These are phyloP conservation scores for Arctopsyche grandis DNA, from an alignment of 1,140 invertebrate genomes.

Conservation along the genomic window DNA sequence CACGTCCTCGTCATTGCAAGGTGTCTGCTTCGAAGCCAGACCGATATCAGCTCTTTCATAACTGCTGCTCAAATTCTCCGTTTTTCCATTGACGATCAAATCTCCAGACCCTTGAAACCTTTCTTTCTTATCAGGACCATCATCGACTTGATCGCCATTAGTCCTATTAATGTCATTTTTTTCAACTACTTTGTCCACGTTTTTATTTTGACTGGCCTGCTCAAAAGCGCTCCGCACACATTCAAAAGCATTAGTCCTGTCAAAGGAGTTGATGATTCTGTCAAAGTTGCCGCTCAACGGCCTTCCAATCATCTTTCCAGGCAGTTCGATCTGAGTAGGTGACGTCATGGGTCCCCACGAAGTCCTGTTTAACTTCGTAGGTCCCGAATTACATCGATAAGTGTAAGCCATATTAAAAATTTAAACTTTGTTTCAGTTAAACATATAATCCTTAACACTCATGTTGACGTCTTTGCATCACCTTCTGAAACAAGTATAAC, in stretches of 20 bases:
- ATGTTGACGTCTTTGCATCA: background rate
- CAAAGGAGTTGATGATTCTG: slow-evolving; percentile 66
- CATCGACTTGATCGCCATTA: background rate
- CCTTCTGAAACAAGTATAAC: slow-evolving; percentile 1
- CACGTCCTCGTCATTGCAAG: slow-evolving; percentile 74
- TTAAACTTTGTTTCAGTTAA: background rate
- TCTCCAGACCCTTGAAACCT: slow-evolving; percentile 59
- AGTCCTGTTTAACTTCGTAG: slow-evolving; percentile 71
- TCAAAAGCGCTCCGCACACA: slow-evolving; percentile 62
- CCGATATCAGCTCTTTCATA: slow-evolving; percentile 69
- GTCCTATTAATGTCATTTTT: slow-evolving; percentile 1
- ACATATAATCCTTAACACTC: background rate
- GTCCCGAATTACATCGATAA: slow-evolving; percentile 67
- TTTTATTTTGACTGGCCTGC: slow-evolving; percentile 46
- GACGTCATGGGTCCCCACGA: slow-evolving; percentile 73
- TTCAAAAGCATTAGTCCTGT: slow-evolving; percentile 64
- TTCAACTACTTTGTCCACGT: slow-evolving; percentile 12
- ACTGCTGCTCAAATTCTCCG: slow-evolving; percentile 60
- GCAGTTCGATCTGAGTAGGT: slow-evolving; percentile 58
- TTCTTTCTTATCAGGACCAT: slow-evolving; percentile 45
- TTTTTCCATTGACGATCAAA: slow-evolving; percentile 62
- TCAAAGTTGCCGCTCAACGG: slow-evolving; percentile 65
- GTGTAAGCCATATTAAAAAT: slow-evolving; percentile 66
- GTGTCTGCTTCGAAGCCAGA: slow-evolving; percentile 64
- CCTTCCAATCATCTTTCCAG: slow-evolving; percentile 59